Conservation (phyloP, 2,888 invertebrate species). For the Oeneis ivallda region DNA sequence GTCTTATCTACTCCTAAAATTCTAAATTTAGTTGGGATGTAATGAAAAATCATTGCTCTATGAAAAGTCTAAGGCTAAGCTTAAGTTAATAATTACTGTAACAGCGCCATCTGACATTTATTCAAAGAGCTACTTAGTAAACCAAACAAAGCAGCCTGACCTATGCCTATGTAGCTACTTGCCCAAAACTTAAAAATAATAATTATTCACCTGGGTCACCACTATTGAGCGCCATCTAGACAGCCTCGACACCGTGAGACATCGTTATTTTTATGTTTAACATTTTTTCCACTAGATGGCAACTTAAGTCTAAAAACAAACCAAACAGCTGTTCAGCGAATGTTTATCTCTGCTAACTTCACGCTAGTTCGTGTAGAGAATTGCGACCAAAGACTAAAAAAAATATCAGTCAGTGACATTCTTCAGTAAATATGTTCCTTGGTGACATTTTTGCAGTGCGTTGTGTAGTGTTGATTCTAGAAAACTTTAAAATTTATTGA, state of each 20-base stretch:
- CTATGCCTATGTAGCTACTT: too few relatives aligned
- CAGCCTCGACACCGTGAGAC: too few relatives aligned
- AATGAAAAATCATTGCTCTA: too few relatives aligned
- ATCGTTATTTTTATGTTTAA: neutral
- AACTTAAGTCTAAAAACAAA: conserved; percentile 15
- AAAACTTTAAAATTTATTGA: conserved; percentile 51
- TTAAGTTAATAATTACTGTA: neutral
- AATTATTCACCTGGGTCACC: too few relatives aligned
- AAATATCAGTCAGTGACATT: conserved; percentile 51
- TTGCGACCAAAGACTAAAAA: conserved; percentile 44
- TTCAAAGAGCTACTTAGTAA: neutral
- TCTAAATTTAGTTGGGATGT: too few relatives aligned
- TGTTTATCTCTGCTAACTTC: conserved; percentile 63
- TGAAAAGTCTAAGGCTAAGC: too few relatives aligned
- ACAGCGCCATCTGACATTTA: conserved; percentile 5
- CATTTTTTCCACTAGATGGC: conserved; percentile 23
- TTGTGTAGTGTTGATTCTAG: conserved; percentile 52
- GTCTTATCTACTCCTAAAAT: too few relatives aligned
- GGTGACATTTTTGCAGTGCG: conserved; percentile 56
- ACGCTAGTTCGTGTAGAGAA: too few relatives aligned
- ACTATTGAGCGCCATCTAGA: conserved; percentile 30
- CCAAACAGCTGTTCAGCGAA: conserved; percentile 63
- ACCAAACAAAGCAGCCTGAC: neutral
- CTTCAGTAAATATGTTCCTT: too few relatives aligned
- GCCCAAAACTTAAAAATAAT: too few relatives aligned